Conservation (phyloP, 2,888 invertebrate genomes). For the Hemithea aestivaria region DNA sequence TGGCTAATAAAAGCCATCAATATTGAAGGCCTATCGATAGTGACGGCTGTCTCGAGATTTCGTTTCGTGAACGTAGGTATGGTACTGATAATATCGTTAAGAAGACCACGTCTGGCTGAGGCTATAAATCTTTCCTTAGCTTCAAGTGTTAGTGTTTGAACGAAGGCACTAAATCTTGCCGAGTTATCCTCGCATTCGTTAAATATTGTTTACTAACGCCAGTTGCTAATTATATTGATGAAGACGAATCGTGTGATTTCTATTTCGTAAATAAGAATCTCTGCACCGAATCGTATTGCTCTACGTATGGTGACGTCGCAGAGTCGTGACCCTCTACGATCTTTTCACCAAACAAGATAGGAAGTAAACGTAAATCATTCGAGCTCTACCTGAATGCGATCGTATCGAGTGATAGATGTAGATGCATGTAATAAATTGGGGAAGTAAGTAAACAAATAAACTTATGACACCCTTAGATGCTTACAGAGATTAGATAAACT, state of each 20-base stretch:
- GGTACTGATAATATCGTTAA: conserved; percentile 28
- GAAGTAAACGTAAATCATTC: too few relatives aligned
- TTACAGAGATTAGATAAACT: too few relatives aligned
- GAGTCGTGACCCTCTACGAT: too few relatives aligned
- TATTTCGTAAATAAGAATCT: too few relatives aligned
- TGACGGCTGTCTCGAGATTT: conserved; percentile 22
- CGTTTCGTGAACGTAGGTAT: conserved; percentile 18
- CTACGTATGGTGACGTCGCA: too few relatives aligned
- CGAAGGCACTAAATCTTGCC: conserved; percentile 45
- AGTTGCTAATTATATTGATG: too few relatives aligned
- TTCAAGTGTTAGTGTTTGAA: conserved; percentile 43
- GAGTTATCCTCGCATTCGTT: conserved; percentile 38
- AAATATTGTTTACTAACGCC: conserved; percentile 29
- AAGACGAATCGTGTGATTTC: too few relatives aligned
- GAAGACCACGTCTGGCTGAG: conserved; percentile 39
- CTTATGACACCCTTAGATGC: too few relatives aligned
- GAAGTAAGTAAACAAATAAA: not conserved
- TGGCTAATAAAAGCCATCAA: conserved; percentile 25
- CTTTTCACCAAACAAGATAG: too few relatives aligned
- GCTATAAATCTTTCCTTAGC: conserved; percentile 49
- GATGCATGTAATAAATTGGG: not conserved
- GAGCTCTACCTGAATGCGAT: too few relatives aligned
- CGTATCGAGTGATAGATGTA: not conserved
- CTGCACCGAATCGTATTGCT: too few relatives aligned
- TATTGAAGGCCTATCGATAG: conserved; percentile 26